These are phyloP conservation scores for Hozukius guyotensis DNA, from an alignment of 2,797 vertebrate genomes.

Conservation along the genomic window DNA sequence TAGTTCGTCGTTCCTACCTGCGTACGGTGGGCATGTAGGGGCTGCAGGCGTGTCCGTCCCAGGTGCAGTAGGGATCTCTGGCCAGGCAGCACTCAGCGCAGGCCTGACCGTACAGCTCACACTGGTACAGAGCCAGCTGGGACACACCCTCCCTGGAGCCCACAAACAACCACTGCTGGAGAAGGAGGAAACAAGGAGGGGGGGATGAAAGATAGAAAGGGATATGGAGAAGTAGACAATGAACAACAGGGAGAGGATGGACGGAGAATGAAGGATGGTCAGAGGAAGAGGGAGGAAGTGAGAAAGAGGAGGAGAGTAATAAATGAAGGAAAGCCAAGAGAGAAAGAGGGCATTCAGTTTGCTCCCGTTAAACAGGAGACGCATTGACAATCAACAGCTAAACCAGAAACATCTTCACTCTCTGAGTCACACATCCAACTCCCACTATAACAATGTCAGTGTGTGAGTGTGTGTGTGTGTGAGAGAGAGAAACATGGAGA, in stretches of 20 bases:
- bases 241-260: neutral
- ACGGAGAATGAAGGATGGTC: neutral
- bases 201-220: neutral
- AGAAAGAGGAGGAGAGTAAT: neutral
- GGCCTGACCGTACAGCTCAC: constrained; percentile 88
- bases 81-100: constrained; percentile 90
- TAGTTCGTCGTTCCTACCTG: constrained; percentile 29
- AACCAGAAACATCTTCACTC: constrained; percentile 22
- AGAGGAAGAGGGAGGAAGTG: neutral
- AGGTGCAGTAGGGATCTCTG: constrained; percentile 91
- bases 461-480: neutral
- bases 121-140: constrained; percentile 88
- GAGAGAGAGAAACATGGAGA: neutral
- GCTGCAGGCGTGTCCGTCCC: constrained; percentile 87
- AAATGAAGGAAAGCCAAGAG: neutral
- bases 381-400: constrained; percentile 28
- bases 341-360: constrained; percentile 9
- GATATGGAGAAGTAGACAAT: neutral
- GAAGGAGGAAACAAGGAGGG: neutral
- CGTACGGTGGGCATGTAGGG: constrained; percentile 81
- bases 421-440: constrained; percentile 32
- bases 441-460: constrained; percentile 19
- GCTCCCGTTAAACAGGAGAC: neutral
- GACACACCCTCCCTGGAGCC: constrained; percentile 86
- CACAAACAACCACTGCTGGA: constrained; percentile 84